Percentiles rank a stretch among this genome's conserved stretches.
phyloP scores from a whole-genome alignment of 2,888 invertebrate species.

The Stegana nigrithorax region DNA sequence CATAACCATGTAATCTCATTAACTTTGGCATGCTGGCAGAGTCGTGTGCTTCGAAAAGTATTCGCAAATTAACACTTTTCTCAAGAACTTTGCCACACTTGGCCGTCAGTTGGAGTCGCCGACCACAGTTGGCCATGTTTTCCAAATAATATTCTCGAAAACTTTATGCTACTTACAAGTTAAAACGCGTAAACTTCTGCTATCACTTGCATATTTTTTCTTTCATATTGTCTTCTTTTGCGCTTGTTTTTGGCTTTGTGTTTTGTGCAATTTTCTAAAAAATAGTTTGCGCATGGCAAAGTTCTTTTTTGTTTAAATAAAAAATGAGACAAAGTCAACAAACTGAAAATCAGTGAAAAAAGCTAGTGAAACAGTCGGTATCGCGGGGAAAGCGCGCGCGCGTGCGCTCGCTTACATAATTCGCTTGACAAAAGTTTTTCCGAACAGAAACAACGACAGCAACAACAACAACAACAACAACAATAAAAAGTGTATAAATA shows the following conservation, averaged over 20 bases:
- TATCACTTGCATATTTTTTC: not conserved
- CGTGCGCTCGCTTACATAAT: not conserved
- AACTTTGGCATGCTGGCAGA: no score
- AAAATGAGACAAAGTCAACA: conserved; percentile 50
- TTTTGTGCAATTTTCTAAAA: conserved; percentile 40
- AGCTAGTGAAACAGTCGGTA: no score
- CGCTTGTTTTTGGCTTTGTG: conserved; percentile 4
- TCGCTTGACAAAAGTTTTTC: conserved; percentile 20
- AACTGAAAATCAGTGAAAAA: conserved; percentile 12
- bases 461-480: conserved; percentile 20
- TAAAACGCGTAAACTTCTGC: conserved; percentile 8
- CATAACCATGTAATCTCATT: no score
- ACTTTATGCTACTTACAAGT: conserved; percentile 6
- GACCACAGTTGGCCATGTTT: not conserved
- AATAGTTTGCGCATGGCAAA: conserved; percentile 24
- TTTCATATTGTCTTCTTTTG: not conserved
- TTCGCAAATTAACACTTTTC: no score
- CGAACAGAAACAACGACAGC: conserved; percentile 44
- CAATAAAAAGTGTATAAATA: not conserved
- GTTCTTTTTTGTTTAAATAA: conserved; percentile 49
- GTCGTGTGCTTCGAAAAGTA: no score
- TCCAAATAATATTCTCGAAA: not conserved
- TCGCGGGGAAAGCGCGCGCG: not conserved
- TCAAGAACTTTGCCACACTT: no score
- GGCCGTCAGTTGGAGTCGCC: no score